Evolutionary conservation across 2,113 vertebrate species (phyloP), one percentile per base, ranked within the genome.

Genomic region (Ardeotis arabs): DNA sequence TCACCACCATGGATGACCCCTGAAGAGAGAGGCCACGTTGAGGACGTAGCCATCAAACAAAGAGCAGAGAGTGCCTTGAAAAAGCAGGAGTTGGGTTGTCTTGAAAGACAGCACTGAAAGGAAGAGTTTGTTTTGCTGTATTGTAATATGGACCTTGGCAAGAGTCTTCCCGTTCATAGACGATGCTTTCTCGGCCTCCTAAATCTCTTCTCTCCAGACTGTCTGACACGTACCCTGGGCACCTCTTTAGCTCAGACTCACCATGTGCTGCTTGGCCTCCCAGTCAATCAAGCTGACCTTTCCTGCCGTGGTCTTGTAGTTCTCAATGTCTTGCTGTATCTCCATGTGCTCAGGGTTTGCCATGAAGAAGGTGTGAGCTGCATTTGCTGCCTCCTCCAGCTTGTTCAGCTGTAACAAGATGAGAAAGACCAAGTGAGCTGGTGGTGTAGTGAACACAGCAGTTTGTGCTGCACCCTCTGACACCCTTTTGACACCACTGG

Each of bases 341-440:
- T 99, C 99, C 97, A 99, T 98, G 89, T 99, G 99, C 94, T 99
- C 99, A 1, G 99, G 99, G 93, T 99, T 99, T 77, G 99, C 99
- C 97, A 99, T 98, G 96, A 99, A 99, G 96, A 99, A 99, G 0
- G 99, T 99, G 82, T 99, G 99, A 67, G 99, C 99, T 13, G 99
- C 99, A 4, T 99, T 98, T 12, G 98, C 98, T 31, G 99, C 99
- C 90, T 99, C 98, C 44, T 99, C 98, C 53, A 99, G 90, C 76
- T 98, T 98, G 93, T 99, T 98, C 78, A 99, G 84, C 99, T 99
- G 72, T 31, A 92, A 89, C 45, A 59, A 79, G 33, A 44, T 27
- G 82, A 47, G 20, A 81, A 78, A 41, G 5, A 77, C 31, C 67
- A 77, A 33, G n/a, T 52, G 66, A 81, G 22, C 0, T 60, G 45